Percentiles rank a stretch among this genome's conserved stretches.
Evolutionary conservation across 2,113 vertebrate genomes (phyloP).

Genomic region (Cariama cristata): DNA sequence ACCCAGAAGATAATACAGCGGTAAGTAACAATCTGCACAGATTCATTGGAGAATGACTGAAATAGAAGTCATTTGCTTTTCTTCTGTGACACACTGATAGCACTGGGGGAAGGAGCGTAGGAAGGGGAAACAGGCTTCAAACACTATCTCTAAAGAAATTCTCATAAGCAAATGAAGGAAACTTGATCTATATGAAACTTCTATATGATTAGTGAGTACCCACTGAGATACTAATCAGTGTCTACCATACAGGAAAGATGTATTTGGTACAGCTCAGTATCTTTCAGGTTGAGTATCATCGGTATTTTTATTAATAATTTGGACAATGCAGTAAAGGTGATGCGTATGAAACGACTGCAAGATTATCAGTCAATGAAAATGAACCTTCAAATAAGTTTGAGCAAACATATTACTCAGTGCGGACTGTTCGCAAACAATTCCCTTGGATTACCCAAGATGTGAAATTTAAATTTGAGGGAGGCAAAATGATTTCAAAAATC

Average conservation of each 20-base stretch:
- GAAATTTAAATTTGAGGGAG: background rate
- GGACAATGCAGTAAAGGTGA: background rate
- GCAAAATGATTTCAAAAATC: background rate
- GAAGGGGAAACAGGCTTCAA: background rate
- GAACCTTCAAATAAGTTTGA: background rate
- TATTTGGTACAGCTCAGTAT: background rate
- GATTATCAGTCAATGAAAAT: background rate
- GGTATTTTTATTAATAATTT: background rate
- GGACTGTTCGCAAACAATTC: background rate
- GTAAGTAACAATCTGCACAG: constrained; percentile 25
- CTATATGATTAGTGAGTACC: background rate
- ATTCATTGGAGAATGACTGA: background rate
- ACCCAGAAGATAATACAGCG: background rate
- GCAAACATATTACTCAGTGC: background rate
- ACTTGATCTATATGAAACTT: background rate
- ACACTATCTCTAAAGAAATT: background rate
- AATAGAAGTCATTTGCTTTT: background rate
- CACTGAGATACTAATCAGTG: background rate
- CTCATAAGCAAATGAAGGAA: background rate
- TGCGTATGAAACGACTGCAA: background rate
- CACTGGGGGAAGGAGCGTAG: background rate
- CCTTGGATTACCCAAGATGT: background rate
- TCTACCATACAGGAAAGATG: background rate
- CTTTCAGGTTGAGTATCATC: background rate
- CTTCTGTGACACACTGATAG: background rate